Evolutionary conservation across 2,888 invertebrate species (phyloP).

Genomic region (Octonoba sinensis): DNA sequence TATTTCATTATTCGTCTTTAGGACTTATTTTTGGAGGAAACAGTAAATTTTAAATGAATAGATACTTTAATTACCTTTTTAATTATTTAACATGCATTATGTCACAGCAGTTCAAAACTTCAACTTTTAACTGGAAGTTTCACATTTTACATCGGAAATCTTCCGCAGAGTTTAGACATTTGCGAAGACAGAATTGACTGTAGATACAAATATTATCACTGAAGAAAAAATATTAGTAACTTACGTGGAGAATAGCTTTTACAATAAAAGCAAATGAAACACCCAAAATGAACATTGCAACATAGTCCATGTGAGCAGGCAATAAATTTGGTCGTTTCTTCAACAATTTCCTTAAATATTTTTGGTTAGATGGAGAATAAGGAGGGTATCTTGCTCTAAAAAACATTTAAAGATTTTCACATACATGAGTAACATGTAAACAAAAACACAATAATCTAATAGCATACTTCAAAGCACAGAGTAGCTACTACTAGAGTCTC

Average conservation of each 20-base stretch:
- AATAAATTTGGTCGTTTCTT: slow-evolving; percentile 75
- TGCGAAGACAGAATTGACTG: too few species aligned
- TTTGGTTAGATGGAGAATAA: slow-evolving; percentile 82
- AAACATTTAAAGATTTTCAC: slow-evolving; percentile 32
- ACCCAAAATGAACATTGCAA: slow-evolving; percentile 44
- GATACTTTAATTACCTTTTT: too few species aligned
- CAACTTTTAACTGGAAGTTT: too few species aligned
- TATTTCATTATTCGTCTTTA: too few species aligned
- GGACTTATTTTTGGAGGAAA: too few species aligned
- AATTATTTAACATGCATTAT: too few species aligned
- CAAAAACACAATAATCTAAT: background rate
- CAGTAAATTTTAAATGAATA: too few species aligned
- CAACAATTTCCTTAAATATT: slow-evolving; percentile 77
- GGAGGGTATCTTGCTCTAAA: slow-evolving; percentile 86
- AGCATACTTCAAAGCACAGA: background rate
- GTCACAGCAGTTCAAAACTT: too few species aligned
- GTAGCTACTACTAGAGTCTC: background rate
- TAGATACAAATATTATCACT: too few species aligned
- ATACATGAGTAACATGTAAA: background rate
- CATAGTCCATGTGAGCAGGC: slow-evolving; percentile 42
- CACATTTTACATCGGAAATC: too few species aligned
- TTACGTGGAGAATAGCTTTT: slow-evolving; percentile 53
- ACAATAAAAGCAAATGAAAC: slow-evolving; percentile 44
- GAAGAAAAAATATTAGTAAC: background rate
- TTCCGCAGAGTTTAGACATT: too few species aligned